These are phyloP conservation scores for Melanotaenia nigrans DNA, from an alignment of 2,797 vertebrate species.

Conservation along the genomic window DNA sequence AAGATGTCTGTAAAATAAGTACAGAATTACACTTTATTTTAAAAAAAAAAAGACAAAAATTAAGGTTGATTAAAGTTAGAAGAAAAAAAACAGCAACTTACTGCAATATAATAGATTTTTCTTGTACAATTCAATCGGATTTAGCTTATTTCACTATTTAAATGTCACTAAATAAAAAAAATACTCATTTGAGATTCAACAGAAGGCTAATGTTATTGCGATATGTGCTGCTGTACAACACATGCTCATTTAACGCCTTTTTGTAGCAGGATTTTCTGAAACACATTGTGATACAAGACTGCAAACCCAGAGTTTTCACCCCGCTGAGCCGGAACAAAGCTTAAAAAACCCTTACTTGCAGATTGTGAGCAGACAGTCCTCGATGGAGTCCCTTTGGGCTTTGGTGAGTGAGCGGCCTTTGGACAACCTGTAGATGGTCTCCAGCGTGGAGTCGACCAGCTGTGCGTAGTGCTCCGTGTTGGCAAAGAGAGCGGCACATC, in stretches of 20 bases:
- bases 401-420: constrained; percentile 98
- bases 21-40: background rate
- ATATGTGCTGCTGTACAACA: too few relatives aligned
- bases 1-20: constrained; percentile 84
- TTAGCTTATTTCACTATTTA: background rate
- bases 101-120: background rate
- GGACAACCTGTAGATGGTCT: constrained; percentile 96
- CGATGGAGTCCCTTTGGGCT: constrained; percentile 95
- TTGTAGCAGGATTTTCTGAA: too few relatives aligned
- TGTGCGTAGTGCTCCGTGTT: constrained; percentile 91
- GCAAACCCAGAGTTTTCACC: background rate
- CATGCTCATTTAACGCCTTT: too few relatives aligned
- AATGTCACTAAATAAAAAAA: background rate
- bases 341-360: constrained; percentile 87
- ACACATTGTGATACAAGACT: background rate
- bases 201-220: background rate
- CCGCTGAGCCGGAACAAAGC: background rate
- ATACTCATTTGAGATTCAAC: background rate
- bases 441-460: constrained; percentile 92
- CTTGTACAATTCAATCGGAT: background rate
- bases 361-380: constrained; percentile 95
- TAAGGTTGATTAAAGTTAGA: background rate
- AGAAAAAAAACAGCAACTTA: background rate
- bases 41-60: too few relatives aligned
- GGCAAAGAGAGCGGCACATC: constrained; percentile 92